phyloP scores from a whole-genome alignment of 2,113 vertebrate species.

The Ammospiza nelsoni region DNA sequence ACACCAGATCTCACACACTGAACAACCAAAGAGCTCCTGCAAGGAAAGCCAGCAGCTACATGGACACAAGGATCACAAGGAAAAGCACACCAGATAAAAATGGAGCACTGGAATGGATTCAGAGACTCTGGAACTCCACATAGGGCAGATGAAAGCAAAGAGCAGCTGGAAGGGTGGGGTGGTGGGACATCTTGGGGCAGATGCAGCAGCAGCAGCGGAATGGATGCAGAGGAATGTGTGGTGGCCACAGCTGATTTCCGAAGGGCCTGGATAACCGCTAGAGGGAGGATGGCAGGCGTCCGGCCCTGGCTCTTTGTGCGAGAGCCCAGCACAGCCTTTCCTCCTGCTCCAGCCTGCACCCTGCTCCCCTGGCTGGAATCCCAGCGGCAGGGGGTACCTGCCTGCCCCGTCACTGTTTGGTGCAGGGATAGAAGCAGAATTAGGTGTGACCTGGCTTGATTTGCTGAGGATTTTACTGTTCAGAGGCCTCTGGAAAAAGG shows the following conservation, averaged over 20 bases:
- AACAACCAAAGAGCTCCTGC: neutral
- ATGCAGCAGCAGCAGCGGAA: neutral
- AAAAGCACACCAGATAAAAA: neutral
- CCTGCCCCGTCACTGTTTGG: neutral
- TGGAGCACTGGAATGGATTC: neutral
- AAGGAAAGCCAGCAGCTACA: neutral
- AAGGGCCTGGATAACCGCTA: neutral
- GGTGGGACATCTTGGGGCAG: neutral
- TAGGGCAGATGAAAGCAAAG: neutral
- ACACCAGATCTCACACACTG: neutral
- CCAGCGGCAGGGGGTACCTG: neutral
- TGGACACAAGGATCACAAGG: neutral
- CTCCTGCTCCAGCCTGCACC: rapidly evolving
- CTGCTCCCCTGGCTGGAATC: neutral
- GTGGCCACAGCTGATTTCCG: neutral
- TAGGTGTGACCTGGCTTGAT: neutral
- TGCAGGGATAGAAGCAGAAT: neutral
- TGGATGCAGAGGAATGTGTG: neutral
- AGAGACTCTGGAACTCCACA: neutral
- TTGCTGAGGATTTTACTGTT: neutral
- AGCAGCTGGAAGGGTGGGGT: neutral
- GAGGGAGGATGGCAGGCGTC: neutral
- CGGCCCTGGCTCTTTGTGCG: neutral
- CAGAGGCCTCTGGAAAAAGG: neutral
- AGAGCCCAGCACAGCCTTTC: neutral